These are phyloP conservation scores for Formica aserva DNA, from an alignment of 2,888 invertebrate species.

Conservation along the genomic window DNA sequence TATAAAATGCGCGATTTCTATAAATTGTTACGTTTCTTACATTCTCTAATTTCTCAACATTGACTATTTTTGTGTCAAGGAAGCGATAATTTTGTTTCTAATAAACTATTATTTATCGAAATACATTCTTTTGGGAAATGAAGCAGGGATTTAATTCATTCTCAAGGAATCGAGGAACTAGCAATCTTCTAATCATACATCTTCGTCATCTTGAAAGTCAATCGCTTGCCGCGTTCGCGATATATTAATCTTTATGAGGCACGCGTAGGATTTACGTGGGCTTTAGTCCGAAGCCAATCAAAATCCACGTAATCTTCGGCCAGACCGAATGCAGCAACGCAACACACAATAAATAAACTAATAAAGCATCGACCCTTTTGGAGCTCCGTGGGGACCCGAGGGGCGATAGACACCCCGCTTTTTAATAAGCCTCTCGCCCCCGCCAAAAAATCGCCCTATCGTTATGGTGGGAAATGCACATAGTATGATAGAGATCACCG, in stretches of 20 bases:
- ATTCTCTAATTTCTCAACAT: not conserved
- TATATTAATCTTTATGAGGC: constrained; percentile 81
- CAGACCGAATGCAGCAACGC: constrained; percentile 68
- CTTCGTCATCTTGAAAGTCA: constrained; percentile 46
- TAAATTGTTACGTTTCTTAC: not conserved
- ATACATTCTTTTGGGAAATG: not conserved
- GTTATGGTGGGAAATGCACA: constrained; percentile 80
- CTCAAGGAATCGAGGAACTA: constrained; percentile 31
- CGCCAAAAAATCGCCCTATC: constrained; percentile 57
- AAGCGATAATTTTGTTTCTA: not conserved
- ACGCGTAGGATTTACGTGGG: constrained; percentile 73
- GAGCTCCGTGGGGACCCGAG: constrained; percentile 58
- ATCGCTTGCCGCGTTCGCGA: constrained; percentile 66
- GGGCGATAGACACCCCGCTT: constrained; percentile 76
- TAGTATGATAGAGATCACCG: constrained; percentile 79
- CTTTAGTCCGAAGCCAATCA: constrained; percentile 79
- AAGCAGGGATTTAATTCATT: not conserved
- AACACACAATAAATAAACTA: constrained; percentile 80
- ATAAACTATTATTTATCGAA: constrained; percentile 20
- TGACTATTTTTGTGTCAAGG: not conserved
- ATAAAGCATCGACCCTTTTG: constrained; percentile 72
- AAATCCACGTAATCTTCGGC: constrained; percentile 82
- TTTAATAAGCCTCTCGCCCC: constrained; percentile 78
- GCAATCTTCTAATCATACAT: constrained; percentile 39
- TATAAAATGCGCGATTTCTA: not conserved